phyloP scores from a whole-genome alignment of 2,797 vertebrate species.

The Micrastur ruficollis region DNA sequence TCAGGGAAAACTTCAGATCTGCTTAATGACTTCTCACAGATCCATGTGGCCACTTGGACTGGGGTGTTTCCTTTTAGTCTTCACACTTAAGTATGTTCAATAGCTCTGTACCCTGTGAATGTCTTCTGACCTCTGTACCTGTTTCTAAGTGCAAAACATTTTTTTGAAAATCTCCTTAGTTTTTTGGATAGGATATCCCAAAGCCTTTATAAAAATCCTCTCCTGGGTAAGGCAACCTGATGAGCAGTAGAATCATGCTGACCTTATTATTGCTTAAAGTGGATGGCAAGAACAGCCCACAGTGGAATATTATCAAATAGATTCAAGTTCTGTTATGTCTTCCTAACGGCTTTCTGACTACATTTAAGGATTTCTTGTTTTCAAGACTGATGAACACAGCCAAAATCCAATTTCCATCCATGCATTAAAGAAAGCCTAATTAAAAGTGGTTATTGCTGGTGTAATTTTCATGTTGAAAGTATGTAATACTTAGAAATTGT shows the following conservation, averaged over 20 bases:
- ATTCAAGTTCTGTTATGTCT: background rate
- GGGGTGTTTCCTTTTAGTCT: background rate
- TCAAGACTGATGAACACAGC: background rate
- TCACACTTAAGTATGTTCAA: background rate
- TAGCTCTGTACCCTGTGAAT: background rate
- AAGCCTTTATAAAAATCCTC: background rate
- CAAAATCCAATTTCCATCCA: background rate
- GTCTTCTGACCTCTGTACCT: background rate
- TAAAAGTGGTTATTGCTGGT: background rate
- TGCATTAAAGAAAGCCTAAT: background rate
- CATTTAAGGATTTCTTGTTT: conserved; percentile 25
- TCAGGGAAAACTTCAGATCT: background rate
- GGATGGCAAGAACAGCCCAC: background rate
- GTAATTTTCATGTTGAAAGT: background rate
- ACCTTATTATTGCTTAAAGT: background rate
- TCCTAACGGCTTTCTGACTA: background rate
- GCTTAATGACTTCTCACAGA: background rate
- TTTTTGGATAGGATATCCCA: background rate
- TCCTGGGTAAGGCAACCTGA: background rate
- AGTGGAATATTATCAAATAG: background rate
- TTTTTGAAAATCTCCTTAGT: background rate
- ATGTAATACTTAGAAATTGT: background rate
- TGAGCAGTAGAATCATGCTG: background rate
- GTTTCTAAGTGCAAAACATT: background rate
- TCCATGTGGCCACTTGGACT: background rate